phyloP scores from a whole-genome alignment of 2,113 vertebrate species.

The Osmerus eperlanus region DNA sequence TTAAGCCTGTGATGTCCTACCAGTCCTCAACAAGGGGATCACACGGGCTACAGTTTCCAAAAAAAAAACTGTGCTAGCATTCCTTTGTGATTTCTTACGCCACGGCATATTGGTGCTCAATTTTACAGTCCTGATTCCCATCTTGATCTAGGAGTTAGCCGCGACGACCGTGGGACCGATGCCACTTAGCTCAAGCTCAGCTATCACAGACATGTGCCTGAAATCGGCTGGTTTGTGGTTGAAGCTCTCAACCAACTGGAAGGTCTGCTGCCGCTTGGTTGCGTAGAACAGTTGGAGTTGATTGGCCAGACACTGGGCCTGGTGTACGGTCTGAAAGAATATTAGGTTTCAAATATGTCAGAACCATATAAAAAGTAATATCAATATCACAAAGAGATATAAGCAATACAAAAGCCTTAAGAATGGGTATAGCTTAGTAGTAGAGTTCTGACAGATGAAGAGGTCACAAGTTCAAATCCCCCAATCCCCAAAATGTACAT shows the following conservation, averaged over 20 bases:
- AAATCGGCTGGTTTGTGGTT: constrained; percentile 87
- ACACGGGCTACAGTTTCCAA: too few species aligned
- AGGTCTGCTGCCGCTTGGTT: constrained; percentile 76
- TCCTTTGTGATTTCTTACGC: not conserved
- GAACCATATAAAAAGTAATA: too few species aligned
- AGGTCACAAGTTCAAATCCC: too few species aligned
- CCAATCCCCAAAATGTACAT: too few species aligned
- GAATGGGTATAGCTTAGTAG: too few species aligned
- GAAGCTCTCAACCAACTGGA: constrained; percentile 83
- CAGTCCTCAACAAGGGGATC: too few species aligned
- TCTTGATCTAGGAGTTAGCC: constrained; percentile 1
- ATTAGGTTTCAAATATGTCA: constrained; percentile 18
- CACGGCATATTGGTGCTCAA: not conserved
- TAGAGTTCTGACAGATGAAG: too few species aligned
- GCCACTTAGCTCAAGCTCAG: constrained; percentile 86
- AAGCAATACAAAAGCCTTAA: too few species aligned
- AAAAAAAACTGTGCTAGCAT: not conserved
- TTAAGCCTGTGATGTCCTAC: too few species aligned
- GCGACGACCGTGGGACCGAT: constrained; percentile 57
- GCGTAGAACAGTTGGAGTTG: constrained; percentile 96
- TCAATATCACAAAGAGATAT: too few species aligned
- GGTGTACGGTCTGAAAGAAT: constrained; percentile 77
- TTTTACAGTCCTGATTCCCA: not conserved
- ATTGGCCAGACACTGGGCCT: constrained; percentile 92
- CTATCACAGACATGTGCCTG: constrained; percentile 89